These are phyloP conservation scores for Laspeyria flexula DNA, from an alignment of 2,888 invertebrate genomes.

Conservation along the genomic window DNA sequence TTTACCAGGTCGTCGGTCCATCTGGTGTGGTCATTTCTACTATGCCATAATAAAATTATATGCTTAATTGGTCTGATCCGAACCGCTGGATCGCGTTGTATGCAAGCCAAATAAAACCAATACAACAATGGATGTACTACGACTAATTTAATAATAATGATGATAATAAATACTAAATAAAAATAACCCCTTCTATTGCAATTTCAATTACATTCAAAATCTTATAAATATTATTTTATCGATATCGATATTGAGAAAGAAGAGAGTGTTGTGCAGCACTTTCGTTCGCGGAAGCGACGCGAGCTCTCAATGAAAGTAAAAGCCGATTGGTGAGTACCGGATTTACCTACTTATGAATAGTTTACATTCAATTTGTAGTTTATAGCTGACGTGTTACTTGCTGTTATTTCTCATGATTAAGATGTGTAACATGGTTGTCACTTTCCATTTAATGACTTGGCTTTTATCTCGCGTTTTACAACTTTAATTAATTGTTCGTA, in stretches of 20 bases:
- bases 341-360: constrained; percentile 55
- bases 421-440: constrained; percentile 3
- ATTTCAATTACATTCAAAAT: no score
- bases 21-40: no score
- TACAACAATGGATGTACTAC: no score
- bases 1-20: no score
- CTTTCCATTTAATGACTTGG: constrained; percentile 12
- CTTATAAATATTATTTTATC: no score
- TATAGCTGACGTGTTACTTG: constrained; percentile 17
- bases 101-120: no score
- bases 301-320: constrained; percentile 75
- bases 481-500: not conserved
- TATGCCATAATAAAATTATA: no score
- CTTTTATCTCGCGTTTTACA: not conserved
- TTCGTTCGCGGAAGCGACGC: constrained; percentile 77
- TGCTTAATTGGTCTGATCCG: no score
- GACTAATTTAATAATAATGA: no score
- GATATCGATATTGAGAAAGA: constrained; percentile 37
- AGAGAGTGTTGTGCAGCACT: constrained; percentile 56
- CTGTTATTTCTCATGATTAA: constrained; percentile 12
- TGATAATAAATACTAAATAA: no score
- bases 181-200: no score
- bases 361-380: constrained; percentile 38
- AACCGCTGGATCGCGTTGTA: no score
- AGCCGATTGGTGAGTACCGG: constrained; percentile 72